A percentile compares a stretch with the other conserved stretches of the same genome.
Evolutionary conservation across 2,888 invertebrate species (phyloP).

Genomic region (Exephanes ischioxanthus): DNA sequence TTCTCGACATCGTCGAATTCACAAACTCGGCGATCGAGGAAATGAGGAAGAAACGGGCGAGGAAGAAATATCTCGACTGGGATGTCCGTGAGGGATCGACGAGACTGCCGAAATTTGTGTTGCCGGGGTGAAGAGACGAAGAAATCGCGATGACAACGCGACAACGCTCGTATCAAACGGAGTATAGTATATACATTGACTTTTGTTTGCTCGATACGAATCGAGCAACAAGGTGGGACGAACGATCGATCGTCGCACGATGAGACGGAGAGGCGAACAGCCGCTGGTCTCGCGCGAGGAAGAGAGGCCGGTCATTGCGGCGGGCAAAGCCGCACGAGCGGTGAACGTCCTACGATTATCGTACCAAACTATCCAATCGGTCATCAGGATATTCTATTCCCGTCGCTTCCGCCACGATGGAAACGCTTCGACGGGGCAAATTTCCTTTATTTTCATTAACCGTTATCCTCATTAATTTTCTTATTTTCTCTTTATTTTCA

Average conservation of each 20-base stretch:
- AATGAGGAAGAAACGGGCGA: background rate
- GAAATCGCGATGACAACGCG: slow-evolving; percentile 18
- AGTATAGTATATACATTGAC: slow-evolving; percentile 50
- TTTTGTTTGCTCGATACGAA: slow-evolving; percentile 80
- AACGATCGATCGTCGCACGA: slow-evolving; percentile 48
- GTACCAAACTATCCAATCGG: slow-evolving; percentile 42
- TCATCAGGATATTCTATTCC: slow-evolving; percentile 46
- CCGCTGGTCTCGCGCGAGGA: background rate
- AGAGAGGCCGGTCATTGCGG: slow-evolving; percentile 6
- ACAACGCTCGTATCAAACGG: background rate
- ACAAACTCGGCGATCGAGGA: background rate
- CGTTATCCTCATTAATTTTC: background rate
- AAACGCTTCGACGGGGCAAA: background rate
- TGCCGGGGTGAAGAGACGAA: background rate
- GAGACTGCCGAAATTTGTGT: background rate
- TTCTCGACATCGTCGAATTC: slow-evolving; percentile 50
- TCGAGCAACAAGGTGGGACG: slow-evolving; percentile 66
- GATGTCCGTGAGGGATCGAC: background rate
- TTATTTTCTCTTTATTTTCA: no score
- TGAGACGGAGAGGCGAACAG: background rate
- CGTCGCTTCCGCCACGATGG: background rate
- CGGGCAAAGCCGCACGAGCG: slow-evolving; percentile 44
- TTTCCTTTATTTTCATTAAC: background rate
- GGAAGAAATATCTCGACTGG: background rate
- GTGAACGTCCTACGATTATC: slow-evolving; percentile 57